Percentiles rank a stretch among this genome's conserved stretches.
phyloP scores from a whole-genome alignment of 2,797 vertebrate species.

The Poecilia velifera region DNA sequence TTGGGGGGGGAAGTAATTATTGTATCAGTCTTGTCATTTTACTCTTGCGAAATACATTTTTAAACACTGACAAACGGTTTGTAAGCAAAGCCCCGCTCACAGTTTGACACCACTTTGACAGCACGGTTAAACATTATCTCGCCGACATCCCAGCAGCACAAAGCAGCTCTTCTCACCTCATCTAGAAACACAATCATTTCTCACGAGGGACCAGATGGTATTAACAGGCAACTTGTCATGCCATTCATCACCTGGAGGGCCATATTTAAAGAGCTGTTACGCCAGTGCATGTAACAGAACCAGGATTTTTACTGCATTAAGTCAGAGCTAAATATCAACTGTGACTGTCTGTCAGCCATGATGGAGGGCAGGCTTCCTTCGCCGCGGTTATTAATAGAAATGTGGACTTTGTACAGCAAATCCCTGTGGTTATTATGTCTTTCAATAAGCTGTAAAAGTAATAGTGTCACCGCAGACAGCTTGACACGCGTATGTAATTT shows the following conservation, averaged over 20 bases:
- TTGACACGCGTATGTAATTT: not conserved
- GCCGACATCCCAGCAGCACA: slow-evolving; percentile 30
- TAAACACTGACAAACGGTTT: slow-evolving; percentile 3
- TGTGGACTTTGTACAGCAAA: not conserved
- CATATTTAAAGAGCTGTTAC: slow-evolving; percentile 43
- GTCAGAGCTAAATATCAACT: slow-evolving; percentile 18
- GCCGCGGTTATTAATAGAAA: slow-evolving; percentile 28
- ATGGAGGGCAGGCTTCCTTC: slow-evolving; percentile 27
- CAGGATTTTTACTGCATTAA: slow-evolving; percentile 26
- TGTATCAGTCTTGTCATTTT: slow-evolving; percentile 2
- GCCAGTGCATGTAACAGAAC: not conserved
- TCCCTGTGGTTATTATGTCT: not conserved
- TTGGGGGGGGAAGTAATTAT: not conserved
- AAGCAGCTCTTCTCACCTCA: slow-evolving; percentile 36
- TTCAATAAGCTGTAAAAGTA: not conserved
- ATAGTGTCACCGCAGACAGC: not conserved
- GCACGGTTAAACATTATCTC: slow-evolving; percentile 28
- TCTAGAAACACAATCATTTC: slow-evolving; percentile 46
- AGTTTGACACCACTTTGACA: slow-evolving; percentile 21
- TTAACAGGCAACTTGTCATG: slow-evolving; percentile 46
- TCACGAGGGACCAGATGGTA: slow-evolving; percentile 44
- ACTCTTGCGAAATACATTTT: slow-evolving; percentile 6
- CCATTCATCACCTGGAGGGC: slow-evolving; percentile 58
- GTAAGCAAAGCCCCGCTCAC: slow-evolving; percentile 8
- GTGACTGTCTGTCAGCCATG: slow-evolving; percentile 45